A percentile compares a stretch with the other conserved stretches of the same genome.
phyloP scores from a whole-genome alignment of 2,888 invertebrate species.

The Belgica antarctica region DNA sequence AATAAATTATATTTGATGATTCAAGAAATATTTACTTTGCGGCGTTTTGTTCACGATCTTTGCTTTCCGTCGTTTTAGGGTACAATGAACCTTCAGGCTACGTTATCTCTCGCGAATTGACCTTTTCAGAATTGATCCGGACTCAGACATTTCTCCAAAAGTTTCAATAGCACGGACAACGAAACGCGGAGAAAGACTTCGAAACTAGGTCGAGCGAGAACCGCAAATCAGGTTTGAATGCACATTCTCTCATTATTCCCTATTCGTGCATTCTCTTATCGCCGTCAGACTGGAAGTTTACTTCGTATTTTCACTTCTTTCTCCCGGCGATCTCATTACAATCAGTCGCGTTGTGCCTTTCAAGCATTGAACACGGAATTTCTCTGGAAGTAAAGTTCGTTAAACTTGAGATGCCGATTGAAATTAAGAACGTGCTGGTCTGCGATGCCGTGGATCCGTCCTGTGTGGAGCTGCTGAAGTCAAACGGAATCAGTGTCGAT shows the following conservation, averaged over 20 bases:
- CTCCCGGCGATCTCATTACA: background rate
- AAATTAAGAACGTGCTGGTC: slow-evolving; percentile 78
- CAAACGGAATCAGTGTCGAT: slow-evolving; percentile 68
- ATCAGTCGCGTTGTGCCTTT: background rate
- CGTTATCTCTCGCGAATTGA: too few species aligned
- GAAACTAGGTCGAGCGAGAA: too few species aligned
- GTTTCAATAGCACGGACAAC: too few species aligned
- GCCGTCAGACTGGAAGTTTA: background rate
- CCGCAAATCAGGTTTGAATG: too few species aligned
- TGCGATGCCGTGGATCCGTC: slow-evolving; percentile 89
- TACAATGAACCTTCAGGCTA: too few species aligned
- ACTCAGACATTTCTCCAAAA: too few species aligned
- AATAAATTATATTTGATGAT: slow-evolving; percentile 15
- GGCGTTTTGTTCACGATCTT: too few species aligned
- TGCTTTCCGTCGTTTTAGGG: too few species aligned
- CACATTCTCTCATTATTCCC: slow-evolving; percentile 12
- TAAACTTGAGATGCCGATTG: slow-evolving; percentile 60
- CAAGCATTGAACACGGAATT: background rate
- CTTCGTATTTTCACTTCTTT: background rate
- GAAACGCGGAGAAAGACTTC: too few species aligned
- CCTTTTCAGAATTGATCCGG: too few species aligned
- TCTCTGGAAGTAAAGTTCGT: background rate
- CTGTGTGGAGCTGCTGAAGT: slow-evolving; percentile 76
- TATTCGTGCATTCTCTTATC: slow-evolving; percentile 20
- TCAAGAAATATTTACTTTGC: too few species aligned